Evolutionary conservation across 2,888 invertebrate genomes (phyloP).

Genomic region (Brachypalpus laphriformis): DNA sequence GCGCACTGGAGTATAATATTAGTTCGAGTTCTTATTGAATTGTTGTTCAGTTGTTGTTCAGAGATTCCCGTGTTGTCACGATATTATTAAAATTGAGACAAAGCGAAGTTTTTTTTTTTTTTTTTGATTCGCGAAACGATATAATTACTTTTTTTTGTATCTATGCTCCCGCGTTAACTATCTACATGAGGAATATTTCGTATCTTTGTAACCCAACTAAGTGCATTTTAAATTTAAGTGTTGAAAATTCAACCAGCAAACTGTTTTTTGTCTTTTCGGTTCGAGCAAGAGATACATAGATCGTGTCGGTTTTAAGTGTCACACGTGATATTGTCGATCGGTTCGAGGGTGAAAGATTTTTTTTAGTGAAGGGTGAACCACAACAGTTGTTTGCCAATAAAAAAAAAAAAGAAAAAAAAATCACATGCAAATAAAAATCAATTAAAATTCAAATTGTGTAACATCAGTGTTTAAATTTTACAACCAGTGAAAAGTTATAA

Average conservation of each 20-base stretch:
- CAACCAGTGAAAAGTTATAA: not conserved
- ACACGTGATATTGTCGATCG: slow-evolving; percentile 23
- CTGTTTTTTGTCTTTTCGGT: slow-evolving; percentile 5
- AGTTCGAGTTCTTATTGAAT: slow-evolving; percentile 74
- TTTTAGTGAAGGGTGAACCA: slow-evolving; percentile 23
- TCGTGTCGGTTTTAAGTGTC: slow-evolving; percentile 41
- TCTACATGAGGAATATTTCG: slow-evolving; percentile 21
- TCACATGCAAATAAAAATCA: not conserved
- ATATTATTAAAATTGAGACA: slow-evolving; percentile 62
- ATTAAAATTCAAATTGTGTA: slow-evolving; percentile 12
- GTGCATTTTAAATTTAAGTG: slow-evolving; percentile 18
- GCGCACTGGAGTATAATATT: slow-evolving; percentile 73
- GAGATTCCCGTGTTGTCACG: slow-evolving; percentile 74
- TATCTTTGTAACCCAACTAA: slow-evolving; percentile 7
- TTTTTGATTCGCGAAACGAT: slow-evolving; percentile 13
- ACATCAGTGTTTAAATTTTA: slow-evolving; percentile 5
- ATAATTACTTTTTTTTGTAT: slow-evolving; percentile 18
- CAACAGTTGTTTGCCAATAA: slow-evolving; percentile 11
- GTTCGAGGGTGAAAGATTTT: not conserved
- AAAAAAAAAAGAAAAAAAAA: slow-evolving; percentile 7
- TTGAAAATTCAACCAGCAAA: slow-evolving; percentile 15
- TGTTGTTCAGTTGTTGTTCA: slow-evolving; percentile 72
- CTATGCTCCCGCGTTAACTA: slow-evolving; percentile 26
- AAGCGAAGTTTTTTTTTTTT: slow-evolving; percentile 10
- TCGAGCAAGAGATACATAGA: slow-evolving; percentile 12